A percentile compares a stretch with the other conserved stretches of the same genome.
phyloP scores from a whole-genome alignment of 2,888 invertebrate species.

The Spodoptera exigua region DNA sequence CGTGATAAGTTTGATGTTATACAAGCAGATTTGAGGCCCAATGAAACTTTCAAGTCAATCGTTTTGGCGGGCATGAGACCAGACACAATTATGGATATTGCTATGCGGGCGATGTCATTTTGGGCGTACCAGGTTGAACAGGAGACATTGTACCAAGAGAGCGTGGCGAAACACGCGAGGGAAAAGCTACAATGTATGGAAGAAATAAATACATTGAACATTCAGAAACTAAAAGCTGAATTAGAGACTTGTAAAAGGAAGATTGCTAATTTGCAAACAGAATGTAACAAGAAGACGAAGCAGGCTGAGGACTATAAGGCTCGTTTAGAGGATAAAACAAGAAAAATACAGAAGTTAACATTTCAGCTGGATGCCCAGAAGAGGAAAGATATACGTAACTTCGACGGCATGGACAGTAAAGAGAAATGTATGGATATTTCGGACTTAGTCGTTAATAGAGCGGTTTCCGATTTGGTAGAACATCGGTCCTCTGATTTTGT shows the following conservation, averaged over 20 bases:
- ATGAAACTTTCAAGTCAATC: constrained; percentile 87
- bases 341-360: constrained; percentile 84
- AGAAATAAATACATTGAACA: constrained; percentile 81
- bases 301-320: constrained; percentile 83
- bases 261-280: constrained; percentile 78
- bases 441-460: constrained; percentile 78
- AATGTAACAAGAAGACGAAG: constrained; percentile 82
- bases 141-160: constrained; percentile 86
- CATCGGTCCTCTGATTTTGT: constrained; percentile 80
- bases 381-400: constrained; percentile 77
- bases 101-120: constrained; percentile 88
- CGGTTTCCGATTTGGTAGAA: constrained; percentile 75
- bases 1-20: constrained; percentile 87
- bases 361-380: constrained; percentile 83
- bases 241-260: constrained; percentile 84
- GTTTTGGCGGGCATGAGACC: constrained; percentile 87
- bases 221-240: constrained; percentile 85
- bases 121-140: constrained; percentile 88
- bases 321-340: constrained; percentile 79
- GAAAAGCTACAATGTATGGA: constrained; percentile 85
- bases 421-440: constrained; percentile 83
- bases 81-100: constrained; percentile 87
- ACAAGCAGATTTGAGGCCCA: constrained; percentile 86
- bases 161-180: constrained; percentile 81
- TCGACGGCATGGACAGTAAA: constrained; percentile 70